These are phyloP conservation scores for Gopherus evgoodei DNA, from an alignment of 2,113 vertebrate species.

Conservation along the genomic window DNA sequence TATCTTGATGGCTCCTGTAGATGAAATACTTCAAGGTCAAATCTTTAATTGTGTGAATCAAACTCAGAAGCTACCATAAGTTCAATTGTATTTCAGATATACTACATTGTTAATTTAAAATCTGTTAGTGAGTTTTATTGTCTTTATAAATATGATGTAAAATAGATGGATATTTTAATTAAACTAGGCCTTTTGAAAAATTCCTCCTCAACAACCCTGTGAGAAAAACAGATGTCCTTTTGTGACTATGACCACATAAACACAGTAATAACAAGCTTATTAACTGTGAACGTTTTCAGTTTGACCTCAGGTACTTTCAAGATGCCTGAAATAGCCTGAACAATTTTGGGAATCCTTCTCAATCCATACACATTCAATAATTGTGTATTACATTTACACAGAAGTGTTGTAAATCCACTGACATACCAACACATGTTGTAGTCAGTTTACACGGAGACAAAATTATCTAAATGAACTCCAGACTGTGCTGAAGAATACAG, in stretches of 20 bases:
- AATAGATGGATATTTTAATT: slow-evolving; percentile 41
- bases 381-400: slow-evolving; percentile 60
- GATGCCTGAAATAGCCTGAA: slow-evolving; percentile 41
- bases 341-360: slow-evolving; percentile 16
- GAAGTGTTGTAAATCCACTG: slow-evolving; percentile 46
- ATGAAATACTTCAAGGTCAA: slow-evolving; percentile 75
- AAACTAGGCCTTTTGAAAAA: slow-evolving; percentile 9
- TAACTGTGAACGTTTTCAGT: neutral
- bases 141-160: slow-evolving; percentile 27
- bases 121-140: slow-evolving; percentile 44
- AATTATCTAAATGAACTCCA: slow-evolving; percentile 60
- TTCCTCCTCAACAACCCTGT: slow-evolving; percentile 29
- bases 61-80: slow-evolving; percentile 22
- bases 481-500: neutral
- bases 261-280: neutral
- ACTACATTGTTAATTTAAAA: slow-evolving; percentile 6
- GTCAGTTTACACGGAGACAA: slow-evolving; percentile 2
- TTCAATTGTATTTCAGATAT: slow-evolving; percentile 1
- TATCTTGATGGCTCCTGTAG: slow-evolving; percentile 69
- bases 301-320: slow-evolving; percentile 1
- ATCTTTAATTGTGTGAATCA: slow-evolving; percentile 62
- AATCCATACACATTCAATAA: slow-evolving; percentile 25
- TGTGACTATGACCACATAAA: slow-evolving; percentile 17
- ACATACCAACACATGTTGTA: slow-evolving; percentile 26
- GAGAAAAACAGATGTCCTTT: neutral